These are phyloP conservation scores for Tringa solitaria DNA, from an alignment of 2,113 vertebrate genomes.

Conservation along the genomic window DNA sequence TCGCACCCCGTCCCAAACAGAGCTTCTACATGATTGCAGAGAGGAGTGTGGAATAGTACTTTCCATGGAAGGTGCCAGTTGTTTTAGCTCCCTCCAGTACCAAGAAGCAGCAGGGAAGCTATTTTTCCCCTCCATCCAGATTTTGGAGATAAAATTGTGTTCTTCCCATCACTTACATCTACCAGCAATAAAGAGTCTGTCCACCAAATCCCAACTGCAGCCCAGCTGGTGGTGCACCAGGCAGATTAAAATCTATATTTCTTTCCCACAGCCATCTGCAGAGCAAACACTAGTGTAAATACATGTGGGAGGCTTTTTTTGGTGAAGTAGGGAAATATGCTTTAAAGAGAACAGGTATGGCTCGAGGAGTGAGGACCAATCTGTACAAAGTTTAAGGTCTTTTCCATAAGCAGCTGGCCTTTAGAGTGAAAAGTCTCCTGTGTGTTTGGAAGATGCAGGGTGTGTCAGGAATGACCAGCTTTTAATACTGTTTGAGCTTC, in stretches of 20 bases:
- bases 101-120: not conserved
- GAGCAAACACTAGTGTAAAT: not conserved
- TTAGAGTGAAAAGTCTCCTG: not conserved
- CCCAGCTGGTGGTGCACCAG: not conserved
- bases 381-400: not conserved
- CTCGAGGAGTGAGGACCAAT: not conserved
- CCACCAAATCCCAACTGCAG: not conserved
- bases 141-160: not conserved
- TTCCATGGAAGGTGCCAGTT: not conserved
- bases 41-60: not conserved
- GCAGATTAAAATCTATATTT: slow-evolving; percentile 11
- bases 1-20: not conserved
- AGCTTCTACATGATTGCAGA: not conserved
- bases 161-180: not conserved
- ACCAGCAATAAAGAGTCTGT: not conserved
- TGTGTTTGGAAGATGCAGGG: not conserved
- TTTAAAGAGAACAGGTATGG: not conserved
- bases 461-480: not conserved
- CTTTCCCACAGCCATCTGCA: slow-evolving; percentile 17
- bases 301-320: not conserved
- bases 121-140: not conserved
- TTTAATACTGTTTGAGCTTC: not conserved
- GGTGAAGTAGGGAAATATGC: not conserved
- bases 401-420: not conserved
- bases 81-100: not conserved